phyloP scores from a whole-genome alignment of 2,113 vertebrate genomes.

The Malurus alboscapulatus region DNA sequence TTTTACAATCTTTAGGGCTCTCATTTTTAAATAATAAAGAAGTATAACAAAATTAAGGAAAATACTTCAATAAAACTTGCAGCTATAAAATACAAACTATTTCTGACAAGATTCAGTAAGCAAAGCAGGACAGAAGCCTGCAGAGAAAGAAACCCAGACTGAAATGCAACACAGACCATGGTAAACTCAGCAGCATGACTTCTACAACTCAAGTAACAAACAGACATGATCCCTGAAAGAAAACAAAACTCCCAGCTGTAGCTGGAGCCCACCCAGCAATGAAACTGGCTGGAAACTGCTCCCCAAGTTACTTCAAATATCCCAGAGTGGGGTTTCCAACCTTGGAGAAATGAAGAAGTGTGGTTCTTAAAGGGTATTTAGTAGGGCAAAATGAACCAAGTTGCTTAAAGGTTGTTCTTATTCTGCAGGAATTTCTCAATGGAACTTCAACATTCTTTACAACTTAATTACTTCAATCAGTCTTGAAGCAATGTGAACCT shows the following conservation, averaged over 20 bases:
- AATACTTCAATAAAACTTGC: neutral
- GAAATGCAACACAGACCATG: neutral
- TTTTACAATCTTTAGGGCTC: neutral
- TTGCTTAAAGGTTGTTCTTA: neutral
- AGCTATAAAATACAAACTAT: slow-evolving; percentile 4
- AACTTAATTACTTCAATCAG: neutral
- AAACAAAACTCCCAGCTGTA: neutral
- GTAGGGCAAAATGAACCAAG: neutral
- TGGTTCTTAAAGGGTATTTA: neutral
- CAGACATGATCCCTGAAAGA: slow-evolving; percentile 61
- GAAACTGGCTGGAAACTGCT: neutral
- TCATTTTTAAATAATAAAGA: slow-evolving; percentile 35
- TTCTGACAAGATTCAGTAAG: slow-evolving; percentile 11
- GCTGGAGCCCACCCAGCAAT: neutral
- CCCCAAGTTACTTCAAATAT: neutral
- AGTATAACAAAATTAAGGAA: slow-evolving; percentile 27
- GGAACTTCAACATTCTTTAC: neutral
- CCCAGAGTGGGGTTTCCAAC: neutral
- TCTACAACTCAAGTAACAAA: slow-evolving; percentile 61
- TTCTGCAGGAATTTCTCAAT: neutral
- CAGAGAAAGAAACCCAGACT: neutral
- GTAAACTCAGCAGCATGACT: slow-evolving; percentile 57
- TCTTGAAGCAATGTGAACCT: neutral
- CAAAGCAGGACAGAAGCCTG: neutral
- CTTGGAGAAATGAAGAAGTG: neutral